phyloP scores from a whole-genome alignment of 2,113 vertebrate genomes.

The Tychaedon coryphoeus region DNA sequence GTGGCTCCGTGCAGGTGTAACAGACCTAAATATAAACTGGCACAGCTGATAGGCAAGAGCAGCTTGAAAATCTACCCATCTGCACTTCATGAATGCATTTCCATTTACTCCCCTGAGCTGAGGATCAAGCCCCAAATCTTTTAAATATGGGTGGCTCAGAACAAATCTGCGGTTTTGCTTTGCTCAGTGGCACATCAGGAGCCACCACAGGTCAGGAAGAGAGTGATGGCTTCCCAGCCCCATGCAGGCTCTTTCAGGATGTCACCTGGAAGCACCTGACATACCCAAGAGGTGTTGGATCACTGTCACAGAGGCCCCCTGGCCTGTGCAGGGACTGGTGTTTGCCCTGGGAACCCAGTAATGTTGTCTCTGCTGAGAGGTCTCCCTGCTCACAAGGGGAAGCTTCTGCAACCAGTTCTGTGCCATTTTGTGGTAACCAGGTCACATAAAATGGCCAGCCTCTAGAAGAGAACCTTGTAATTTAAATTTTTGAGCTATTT shows the following conservation, averaged over 20 bases:
- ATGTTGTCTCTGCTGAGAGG: not conserved
- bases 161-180: not conserved
- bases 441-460: not conserved
- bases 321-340: not conserved
- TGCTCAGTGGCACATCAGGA: not conserved
- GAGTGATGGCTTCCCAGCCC: not conserved
- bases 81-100: not conserved
- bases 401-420: not conserved
- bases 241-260: not conserved
- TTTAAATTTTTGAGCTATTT: conserved; percentile 1
- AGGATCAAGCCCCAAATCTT: not conserved
- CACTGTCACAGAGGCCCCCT: not conserved
- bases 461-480: not conserved
- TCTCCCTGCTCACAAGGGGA: not conserved
- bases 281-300: not conserved
- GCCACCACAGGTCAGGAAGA: not conserved
- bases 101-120: not conserved
- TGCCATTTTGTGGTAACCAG: not conserved
- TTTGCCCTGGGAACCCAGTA: not conserved
- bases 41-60: not conserved
- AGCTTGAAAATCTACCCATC: not conserved
- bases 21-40: conserved; percentile 12
- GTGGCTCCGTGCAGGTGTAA: conserved; percentile 18
- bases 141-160: not conserved
- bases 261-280: not conserved